Base-by-base conservation (phyloP, 2,888 invertebrate species). In the Neoitamus cyanurus region DNA sequence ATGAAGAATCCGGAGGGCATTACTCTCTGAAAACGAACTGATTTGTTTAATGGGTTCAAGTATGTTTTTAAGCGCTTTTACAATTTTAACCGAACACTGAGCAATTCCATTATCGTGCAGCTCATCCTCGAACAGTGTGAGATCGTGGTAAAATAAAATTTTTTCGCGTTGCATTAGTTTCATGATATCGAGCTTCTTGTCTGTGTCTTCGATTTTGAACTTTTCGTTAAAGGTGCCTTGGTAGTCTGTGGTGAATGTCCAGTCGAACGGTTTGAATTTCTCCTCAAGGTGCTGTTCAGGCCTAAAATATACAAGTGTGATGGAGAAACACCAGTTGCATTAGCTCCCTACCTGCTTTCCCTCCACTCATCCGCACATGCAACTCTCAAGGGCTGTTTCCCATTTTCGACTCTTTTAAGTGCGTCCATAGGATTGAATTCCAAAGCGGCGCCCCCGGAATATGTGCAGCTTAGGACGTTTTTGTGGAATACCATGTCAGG, bases 401-500 rank as follows among this genome's bases (percentile, higher is more conserved):
- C 95, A 90, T 93, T 94, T 80, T 94, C 94, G 0, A 99, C 98
- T 88, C 93, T 90, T 90, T 94, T 95, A 83, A 99, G 92, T 0
- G 99, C 98, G 92, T 98, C 98, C 85, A 99, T 92, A 0, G 98
- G 96, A 90, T 95, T 96, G 89, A 99, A 99, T 88, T 95, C 94
- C 87, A 99, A 93, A 9, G 90, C 89, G 58, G 94, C 93, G 84
- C 96, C 96, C 89, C 92, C 92, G 83, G 91, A 92, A 90, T 98
- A 97, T 72, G 92, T 91, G 58, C 99, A 89, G 34, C 92, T 92
- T 46, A 99, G 92, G 86, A 94, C 91, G 90, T 99, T 99, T 88
- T 97, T 96, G 25, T 98, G 97, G 92, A 99, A 99, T 28, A 99
- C 97, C 99, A 99, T 99, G 89, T 99, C 99, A 4, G 99, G 99